phyloP scores from a whole-genome alignment of 1,140 invertebrate species.

The Nephila pilipes region DNA sequence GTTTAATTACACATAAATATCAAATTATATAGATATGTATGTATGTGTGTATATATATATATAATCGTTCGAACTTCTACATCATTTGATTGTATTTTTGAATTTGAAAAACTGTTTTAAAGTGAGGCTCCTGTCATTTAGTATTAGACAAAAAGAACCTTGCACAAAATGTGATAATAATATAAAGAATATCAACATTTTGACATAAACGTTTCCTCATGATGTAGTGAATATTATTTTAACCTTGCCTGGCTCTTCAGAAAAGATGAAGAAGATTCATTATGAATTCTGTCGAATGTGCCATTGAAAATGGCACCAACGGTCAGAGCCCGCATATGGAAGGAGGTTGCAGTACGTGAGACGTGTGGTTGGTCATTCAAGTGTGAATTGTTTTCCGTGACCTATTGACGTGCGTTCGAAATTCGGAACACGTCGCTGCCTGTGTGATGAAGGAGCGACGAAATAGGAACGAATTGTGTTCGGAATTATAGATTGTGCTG shows the following conservation, averaged over 20 bases:
- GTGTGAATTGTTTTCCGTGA: constrained; percentile 25
- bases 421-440: neutral
- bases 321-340: neutral
- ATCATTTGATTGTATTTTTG: no score
- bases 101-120: no score
- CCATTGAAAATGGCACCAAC: neutral
- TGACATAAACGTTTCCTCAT: no score
- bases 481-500: neutral
- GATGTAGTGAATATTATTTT: no score
- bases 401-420: neutral
- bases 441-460: neutral
- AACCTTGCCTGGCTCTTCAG: neutral
- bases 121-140: no score
- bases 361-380: neutral
- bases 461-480: neutral
- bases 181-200: no score
- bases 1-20: no score
- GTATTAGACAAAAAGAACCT: no score
- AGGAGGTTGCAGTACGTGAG: neutral
- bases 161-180: no score
- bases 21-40: no score
- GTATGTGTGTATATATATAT: no score
- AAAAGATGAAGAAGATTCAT: neutral
- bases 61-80: no score
- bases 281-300: neutral